phyloP scores from a whole-genome alignment of 2,797 vertebrate species.

The Eupleurogrammus muticus region DNA sequence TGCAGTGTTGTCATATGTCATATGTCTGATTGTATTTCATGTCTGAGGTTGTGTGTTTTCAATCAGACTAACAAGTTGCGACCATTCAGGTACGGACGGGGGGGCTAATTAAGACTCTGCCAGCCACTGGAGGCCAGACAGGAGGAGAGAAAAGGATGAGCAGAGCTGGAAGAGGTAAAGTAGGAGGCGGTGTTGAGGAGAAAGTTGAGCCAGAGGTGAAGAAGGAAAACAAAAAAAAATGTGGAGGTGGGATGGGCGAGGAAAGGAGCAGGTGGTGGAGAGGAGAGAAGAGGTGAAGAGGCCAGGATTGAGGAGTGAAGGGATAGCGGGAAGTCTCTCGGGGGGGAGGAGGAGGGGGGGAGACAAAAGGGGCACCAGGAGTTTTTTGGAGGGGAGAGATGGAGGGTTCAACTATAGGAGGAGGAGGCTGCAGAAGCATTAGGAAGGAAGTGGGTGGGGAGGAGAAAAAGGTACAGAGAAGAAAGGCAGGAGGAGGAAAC shows the following conservation, averaged over 20 bases:
- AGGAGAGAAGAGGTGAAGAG: constrained; percentile 66
- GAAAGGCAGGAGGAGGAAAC: constrained; percentile 74
- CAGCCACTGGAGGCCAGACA: constrained; percentile 91
- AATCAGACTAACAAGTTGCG: constrained; percentile 91
- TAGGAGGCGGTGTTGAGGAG: constrained; percentile 8
- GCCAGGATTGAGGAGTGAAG: constrained; percentile 56
- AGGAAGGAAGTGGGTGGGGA: constrained; percentile 58
- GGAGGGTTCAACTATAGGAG: constrained; percentile 13
- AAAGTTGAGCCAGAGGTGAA: constrained; percentile 41
- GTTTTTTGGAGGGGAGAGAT: constrained; percentile 55
- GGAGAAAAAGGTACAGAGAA: constrained; percentile 81
- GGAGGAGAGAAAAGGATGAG: constrained; percentile 79
- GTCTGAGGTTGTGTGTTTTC: constrained; percentile 80
- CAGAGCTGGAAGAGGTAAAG: constrained; percentile 79
- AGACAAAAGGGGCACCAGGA: constrained; percentile 51
- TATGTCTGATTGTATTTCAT: constrained; percentile 37
- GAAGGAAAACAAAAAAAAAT: constrained; percentile 23
- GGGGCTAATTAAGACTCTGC: constrained; percentile 94
- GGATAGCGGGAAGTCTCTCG: constrained; percentile 49
- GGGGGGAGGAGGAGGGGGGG: constrained; percentile 65
- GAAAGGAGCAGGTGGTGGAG: constrained; percentile 69
- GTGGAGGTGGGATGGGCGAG: constrained; percentile 46
- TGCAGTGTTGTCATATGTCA: constrained; percentile 22
- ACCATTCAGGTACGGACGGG: constrained; percentile 89
- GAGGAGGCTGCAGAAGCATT: constrained; percentile 11